These are phyloP conservation scores for Yoshiicerus persimilis DNA, from an alignment of 1,140 invertebrate genomes.

Conservation along the genomic window DNA sequence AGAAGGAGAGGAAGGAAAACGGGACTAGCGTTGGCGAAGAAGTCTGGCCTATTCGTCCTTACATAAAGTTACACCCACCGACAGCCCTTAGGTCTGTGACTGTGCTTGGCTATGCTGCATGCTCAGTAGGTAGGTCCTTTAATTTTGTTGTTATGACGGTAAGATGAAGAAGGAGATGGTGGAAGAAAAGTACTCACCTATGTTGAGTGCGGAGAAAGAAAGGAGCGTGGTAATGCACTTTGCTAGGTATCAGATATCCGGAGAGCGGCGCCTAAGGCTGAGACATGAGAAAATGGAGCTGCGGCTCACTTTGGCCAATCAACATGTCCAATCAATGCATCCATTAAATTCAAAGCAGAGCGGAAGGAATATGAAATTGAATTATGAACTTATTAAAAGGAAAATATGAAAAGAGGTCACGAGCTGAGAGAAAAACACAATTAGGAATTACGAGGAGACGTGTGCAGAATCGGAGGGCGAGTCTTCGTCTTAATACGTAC, in stretches of 20 bases:
- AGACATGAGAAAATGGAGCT: neutral
- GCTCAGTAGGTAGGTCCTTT: too few relatives aligned
- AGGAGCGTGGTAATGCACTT: neutral
- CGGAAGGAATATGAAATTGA: neutral
- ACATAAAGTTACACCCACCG: too few relatives aligned
- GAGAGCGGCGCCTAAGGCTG: neutral
- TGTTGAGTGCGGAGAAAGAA: neutral
- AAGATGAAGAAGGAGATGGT: neutral
- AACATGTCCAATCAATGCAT: neutral
- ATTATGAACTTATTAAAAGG: conserved; percentile 19
- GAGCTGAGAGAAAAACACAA: conserved; percentile 24
- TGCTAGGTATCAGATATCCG: neutral
- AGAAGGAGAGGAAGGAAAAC: neutral
- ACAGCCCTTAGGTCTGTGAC: neutral
- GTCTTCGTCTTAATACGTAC: neutral
- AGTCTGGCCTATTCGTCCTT: neutral
- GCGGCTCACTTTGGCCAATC: neutral
- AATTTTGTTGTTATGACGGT: too few relatives aligned
- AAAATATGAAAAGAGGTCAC: neutral
- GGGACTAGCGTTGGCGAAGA: neutral
- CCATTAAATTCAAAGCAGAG: conserved; percentile 4
- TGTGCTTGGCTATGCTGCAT: neutral
- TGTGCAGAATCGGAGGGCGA: neutral
- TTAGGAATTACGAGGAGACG: conserved; percentile 12
- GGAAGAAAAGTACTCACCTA: neutral